These are phyloP conservation scores for Iphiclides podalirius DNA, from an alignment of 2,888 invertebrate genomes.

Conservation along the genomic window DNA sequence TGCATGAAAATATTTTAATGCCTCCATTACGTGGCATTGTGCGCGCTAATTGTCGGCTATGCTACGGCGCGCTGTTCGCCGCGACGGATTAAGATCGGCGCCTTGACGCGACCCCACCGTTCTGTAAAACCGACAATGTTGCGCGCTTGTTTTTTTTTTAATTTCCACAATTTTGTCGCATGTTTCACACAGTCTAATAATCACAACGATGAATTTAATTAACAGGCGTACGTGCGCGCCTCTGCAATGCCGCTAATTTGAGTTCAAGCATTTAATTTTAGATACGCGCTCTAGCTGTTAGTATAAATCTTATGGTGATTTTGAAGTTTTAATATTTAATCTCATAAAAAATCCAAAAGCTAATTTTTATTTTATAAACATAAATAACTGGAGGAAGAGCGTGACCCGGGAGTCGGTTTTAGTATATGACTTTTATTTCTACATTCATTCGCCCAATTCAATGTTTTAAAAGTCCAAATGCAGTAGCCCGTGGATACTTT, in stretches of 20 bases:
- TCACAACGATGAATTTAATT: neutral
- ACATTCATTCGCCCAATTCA: slow-evolving; percentile 1
- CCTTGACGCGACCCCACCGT: slow-evolving; percentile 35
- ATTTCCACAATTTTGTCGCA: slow-evolving; percentile 10
- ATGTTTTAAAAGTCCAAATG: slow-evolving; percentile 4
- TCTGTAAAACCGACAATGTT: slow-evolving; percentile 26
- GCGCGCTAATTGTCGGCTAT: slow-evolving; percentile 43
- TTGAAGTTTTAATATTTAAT: too few species aligned
- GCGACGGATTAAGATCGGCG: slow-evolving; percentile 42
- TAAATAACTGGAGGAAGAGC: too few species aligned
- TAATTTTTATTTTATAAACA: too few species aligned
- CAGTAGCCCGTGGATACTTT: slow-evolving; percentile 6
- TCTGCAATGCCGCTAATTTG: neutral
- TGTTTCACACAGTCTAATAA: slow-evolving; percentile 5
- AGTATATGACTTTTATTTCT: too few species aligned
- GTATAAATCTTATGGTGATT: too few species aligned
- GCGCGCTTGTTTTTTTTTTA: neutral
- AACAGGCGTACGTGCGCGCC: neutral
- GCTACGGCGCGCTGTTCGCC: slow-evolving; percentile 25
- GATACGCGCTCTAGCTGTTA: neutral
- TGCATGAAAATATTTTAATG: slow-evolving; percentile 59
- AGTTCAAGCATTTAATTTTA: neutral
- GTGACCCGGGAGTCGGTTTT: too few species aligned
- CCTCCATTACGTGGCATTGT: slow-evolving; percentile 45
- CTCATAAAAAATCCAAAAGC: too few species aligned